Evolutionary conservation across 1,140 invertebrate genomes (phyloP), one percentile per base, ranked within the genome.

Genomic region (Thereuonema tuberculata): DNA sequence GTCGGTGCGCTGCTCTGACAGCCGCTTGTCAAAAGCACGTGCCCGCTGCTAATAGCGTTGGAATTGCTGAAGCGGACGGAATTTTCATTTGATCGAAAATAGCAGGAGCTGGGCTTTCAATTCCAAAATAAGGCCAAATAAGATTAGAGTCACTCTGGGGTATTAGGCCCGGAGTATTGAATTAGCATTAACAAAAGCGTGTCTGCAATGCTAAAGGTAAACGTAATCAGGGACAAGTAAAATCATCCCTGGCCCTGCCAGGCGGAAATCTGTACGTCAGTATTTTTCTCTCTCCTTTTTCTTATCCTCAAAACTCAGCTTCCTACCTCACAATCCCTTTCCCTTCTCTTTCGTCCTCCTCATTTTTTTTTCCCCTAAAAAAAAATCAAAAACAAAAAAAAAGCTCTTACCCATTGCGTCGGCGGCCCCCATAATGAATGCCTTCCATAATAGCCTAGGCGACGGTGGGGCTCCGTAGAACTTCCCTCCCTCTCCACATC

Each of bases 41-140:
- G 37, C 37, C 17, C 3, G 2, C 21, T 23, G 56, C 28, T 57
- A 46, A 57, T 57, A 46, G 37, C 37, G 56, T 43, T 25, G 56
- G 37, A 43, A 46, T 43, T 57, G 23, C 15, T 57, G 56, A 57
- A 46, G 37, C 28, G 37, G 56, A 57, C 43, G 56, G 56, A 57
- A 57, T 57, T 57, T 57, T 57, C 28, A 31, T 57, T 57, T 55
- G 27, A 55, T 55, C 53, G 48, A 50, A 50, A 50, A 50, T 50
- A 50, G 48, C 48, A 50, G 48, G 48, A 50, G 48, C 48, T 21
- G 9, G 48, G 48, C 48, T 50, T 50, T 50, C 48, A 50, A 50
- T 55, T 55, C 53, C 27, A 28, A 55, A 55, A 55, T 55, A 55
- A 55, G 53, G 23, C 53, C 53, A 55, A 55, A 55, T 55, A 55